A percentile compares a stretch with the other conserved stretches of the same genome.
Evolutionary conservation across 2,797 vertebrate genomes (phyloP).

Genomic region (Falco cherrug): DNA sequence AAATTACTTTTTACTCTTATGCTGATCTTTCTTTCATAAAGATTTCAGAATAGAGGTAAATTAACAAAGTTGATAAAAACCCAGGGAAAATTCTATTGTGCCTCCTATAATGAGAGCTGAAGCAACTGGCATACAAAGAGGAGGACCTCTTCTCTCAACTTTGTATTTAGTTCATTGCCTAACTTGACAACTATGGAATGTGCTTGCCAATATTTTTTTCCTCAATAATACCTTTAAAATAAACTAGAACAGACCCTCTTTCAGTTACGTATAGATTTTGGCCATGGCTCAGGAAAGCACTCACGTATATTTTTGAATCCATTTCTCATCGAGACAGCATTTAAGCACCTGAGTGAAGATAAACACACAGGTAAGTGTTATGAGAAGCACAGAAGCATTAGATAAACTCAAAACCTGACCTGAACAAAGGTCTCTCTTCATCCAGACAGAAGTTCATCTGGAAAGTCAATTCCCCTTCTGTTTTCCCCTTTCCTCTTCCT

Average conservation of each 20-base stretch:
- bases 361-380: not conserved
- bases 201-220: not conserved
- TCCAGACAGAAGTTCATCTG: not conserved
- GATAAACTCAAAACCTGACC: not conserved
- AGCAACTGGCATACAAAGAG: not conserved
- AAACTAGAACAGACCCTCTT: not conserved
- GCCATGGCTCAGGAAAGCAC: not conserved
- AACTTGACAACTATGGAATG: not conserved
- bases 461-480: not conserved
- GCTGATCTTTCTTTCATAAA: not conserved
- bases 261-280: not conserved
- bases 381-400: not conserved
- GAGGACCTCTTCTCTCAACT: not conserved
- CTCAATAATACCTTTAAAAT: not conserved
- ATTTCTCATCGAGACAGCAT: not conserved
- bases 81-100: not conserved
- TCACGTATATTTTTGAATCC: not conserved
- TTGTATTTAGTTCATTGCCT: not conserved
- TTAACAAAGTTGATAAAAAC: not conserved
- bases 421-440: not conserved
- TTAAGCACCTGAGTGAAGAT: not conserved
- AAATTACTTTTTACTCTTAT: not conserved
- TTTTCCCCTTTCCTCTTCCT: not conserved
- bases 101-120: not conserved
- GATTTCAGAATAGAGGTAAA: not conserved